Percentiles rank a stretch among this genome's conserved stretches.
Evolutionary conservation across 2,113 vertebrate species (phyloP).

Genomic region (Vulpes ferrilata): DNA sequence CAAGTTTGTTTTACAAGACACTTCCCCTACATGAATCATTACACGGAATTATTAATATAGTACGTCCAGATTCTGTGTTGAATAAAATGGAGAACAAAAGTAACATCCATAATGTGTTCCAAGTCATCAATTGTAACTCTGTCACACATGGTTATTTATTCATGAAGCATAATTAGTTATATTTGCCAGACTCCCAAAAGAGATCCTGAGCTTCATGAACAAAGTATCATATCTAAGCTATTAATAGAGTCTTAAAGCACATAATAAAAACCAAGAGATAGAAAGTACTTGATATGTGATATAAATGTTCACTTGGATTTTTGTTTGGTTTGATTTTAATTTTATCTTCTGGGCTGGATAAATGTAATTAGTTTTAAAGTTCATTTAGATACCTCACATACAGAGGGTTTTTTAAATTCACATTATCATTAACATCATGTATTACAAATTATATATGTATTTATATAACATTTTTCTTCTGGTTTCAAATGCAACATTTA

Average conservation of each 20-base stretch:
- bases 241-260: background rate
- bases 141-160: background rate
- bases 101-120: background rate
- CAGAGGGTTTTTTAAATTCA: background rate
- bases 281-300: background rate
- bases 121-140: background rate
- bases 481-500: background rate
- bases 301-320: background rate
- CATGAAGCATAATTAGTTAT: background rate
- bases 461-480: background rate
- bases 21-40: background rate
- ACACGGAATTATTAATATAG: background rate
- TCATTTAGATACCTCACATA: background rate
- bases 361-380: background rate
- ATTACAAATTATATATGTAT: background rate
- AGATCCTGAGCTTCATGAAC: background rate
- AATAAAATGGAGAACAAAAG: background rate
- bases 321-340: background rate
- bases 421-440: background rate
- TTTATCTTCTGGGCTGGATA: background rate
- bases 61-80: background rate
- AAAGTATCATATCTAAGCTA: background rate
- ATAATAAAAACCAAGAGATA: background rate
- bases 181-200: background rate
- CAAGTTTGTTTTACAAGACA: background rate